Evolutionary conservation across 2,113 vertebrate species (phyloP), one percentile per base, ranked within the genome.

Genomic region (Nibea albiflora): DNA sequence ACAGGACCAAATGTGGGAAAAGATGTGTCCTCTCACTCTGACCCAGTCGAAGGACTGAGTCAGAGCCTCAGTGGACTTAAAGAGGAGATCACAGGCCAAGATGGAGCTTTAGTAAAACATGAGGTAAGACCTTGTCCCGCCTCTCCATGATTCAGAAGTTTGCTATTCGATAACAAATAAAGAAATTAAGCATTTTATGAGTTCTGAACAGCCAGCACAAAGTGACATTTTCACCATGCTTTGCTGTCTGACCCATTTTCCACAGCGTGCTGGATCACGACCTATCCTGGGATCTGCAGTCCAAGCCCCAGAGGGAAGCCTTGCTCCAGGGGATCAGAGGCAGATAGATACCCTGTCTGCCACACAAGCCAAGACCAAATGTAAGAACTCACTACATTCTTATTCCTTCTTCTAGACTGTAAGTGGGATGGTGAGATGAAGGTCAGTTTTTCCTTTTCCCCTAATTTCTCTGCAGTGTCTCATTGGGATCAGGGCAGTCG

Each of bases 361-460:
- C 19, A 56, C 85, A 66, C 88, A 92, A 68, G 39, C 73, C 67
- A 90, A 93, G 68, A 74, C 66, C n/a, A 90, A 92, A 88, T 70
- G 93, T 94, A 86, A 88, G 78, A 63, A 44, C 11, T 57, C 12
- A 9, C 0, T 39, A 50, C n/a, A 44, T 22, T 49, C 1, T 49
- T 52, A 1, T 24, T 1, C 24, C 1, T 2, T 5, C 17, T 12
- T 26, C 64, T 9, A 39, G 35, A 39, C 35, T 39, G 35, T 39
- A 39, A 39, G 35, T 39, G 35, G 6, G 17, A 4, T 31, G 60
- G 2, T 47, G 16, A 67, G 39, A 53, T 52, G 17, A 52, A 5
- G 11, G 24, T 66, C 12, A 53, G 2, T 31, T 60, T 60, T 26
- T 63, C 1, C 16, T 44, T 54, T 17, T 19, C 4, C 16, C 17